Percentiles rank a stretch among this genome's conserved stretches.
These are phyloP conservation scores for Acanthosepion esculentum DNA, from an alignment of 2,888 invertebrate species.

Conservation along the genomic window DNA sequence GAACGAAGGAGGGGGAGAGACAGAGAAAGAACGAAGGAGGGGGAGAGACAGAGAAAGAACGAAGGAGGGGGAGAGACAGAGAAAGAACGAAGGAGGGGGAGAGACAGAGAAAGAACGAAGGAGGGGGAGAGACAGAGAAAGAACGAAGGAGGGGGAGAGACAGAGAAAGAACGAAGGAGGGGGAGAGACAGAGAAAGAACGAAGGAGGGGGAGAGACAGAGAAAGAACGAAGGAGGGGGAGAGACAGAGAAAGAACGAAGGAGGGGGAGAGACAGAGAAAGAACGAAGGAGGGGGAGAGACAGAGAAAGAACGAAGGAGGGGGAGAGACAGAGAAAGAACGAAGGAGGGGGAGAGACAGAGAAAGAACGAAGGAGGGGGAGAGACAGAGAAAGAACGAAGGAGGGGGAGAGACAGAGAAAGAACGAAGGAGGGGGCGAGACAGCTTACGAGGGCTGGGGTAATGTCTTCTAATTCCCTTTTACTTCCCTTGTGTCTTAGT, in stretches of 20 bases:
- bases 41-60: not conserved
- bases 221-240: no score
- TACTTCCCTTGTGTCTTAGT: no score
- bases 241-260: not conserved
- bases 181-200: not conserved
- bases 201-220: not conserved
- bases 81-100: not conserved
- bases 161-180: not conserved
- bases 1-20: not conserved
- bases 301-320: not conserved
- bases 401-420: not conserved
- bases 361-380: not conserved
- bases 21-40: not conserved
- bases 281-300: not conserved
- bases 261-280: not conserved
- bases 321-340: not conserved
- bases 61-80: not conserved
- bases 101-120: not conserved
- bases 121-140: not conserved
- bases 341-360: not conserved
- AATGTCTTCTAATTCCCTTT: no score
- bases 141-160: not conserved
- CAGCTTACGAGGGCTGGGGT: no score
- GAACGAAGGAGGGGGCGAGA: not conserved
- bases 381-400: not conserved